Evolutionary conservation across 2,113 vertebrate species (phyloP), one percentile per base, ranked within the genome.

Genomic region (Halichoerus grypus): DNA sequence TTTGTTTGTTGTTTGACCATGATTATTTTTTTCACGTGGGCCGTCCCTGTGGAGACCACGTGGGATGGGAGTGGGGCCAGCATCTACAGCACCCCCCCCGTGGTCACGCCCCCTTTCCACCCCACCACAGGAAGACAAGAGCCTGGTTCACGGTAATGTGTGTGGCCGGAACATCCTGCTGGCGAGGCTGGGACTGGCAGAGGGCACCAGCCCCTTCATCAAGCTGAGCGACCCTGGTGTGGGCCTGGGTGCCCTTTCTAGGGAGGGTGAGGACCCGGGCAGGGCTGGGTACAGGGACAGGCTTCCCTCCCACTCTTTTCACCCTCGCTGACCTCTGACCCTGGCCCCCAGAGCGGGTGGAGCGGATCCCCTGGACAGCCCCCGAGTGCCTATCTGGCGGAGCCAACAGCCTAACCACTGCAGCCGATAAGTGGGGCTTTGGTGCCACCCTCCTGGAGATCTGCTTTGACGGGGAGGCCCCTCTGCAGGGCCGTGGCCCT

Each of bases 141-240:
- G 96, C 79, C 98, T 99, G 96, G 99, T 99, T 46, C 99, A 99
- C 0, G 99, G 99, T 26, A 99, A 99, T 0, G 99, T 99, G 51
- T 99, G 99, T 83, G 99, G 99, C 22, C 99, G 99, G 97, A 99
- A 99, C 92, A 98, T 99, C 95, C 98, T 99, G 72, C 98, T 99
- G 97, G 99, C 99, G 7, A 97, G 99, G 63, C 98, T 85, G 0
- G 99, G 99, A 49, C 97, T 99, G 71, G 99, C 99, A 0, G 98
- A 98, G 0, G 99, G 98, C 11, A 98, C 98, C 0, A 97, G 97
- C 84, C 99, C 99, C 8, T 99, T 99, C 1, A 98, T 99, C 88
- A 99, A 99, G 98, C 99, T 99, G 97, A 99, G 99, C 0, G 99
- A 99, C 77, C 99, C 99, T 0, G 99, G 99, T 0, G 98, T 99